Base-by-base conservation (phyloP, 2,888 invertebrate species). In the Resseliella maxima region DNA sequence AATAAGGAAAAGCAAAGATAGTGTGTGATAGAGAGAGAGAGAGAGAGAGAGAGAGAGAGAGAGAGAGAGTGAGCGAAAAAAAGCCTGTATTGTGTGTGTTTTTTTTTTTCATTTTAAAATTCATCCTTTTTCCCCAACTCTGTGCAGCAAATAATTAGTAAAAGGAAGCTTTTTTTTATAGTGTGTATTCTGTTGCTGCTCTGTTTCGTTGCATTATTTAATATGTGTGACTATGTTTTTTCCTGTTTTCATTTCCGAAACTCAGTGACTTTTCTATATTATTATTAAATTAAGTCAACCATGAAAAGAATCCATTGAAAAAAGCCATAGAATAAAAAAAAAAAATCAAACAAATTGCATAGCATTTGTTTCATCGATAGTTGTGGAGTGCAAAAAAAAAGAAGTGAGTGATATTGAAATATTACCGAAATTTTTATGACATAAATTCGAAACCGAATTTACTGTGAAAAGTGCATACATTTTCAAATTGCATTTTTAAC, bases 171-270 rank as follows among this genome's bases (percentile, higher is more conserved):
- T 72, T 72, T 59, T 24, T n/a, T 24, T 59, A 1, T 59, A n/a
- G 1, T 59, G 24, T 2, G n/a, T 15, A 24, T 24, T 59, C 24
- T 59, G 24, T 24, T 72, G 72, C 31, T 72, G 31, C 31, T 72
- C 59, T 59, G 12, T 72, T 72, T 72, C 15, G 31, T 72, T 27
- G 31, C 72, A 72, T 72, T 72, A 72, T 72, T 72, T 15, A 35
- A 72, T 72, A 15, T 72, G 72, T 72, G 72, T 31, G 27, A 72
- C 31, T 72, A 35, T 35, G 31, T 72, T 72, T 72, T 72, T 72
- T 72, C 72, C 72, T 72, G 72, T 72, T 72, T 72, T 31, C 72
- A 72, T 27, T 72, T 72, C 31, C 31, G 72, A 72, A 72, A 72
- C 31, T 72, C 72, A 72, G 31, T 72, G 72, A 72, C 27, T 72